phyloP scores from a whole-genome alignment of 2,113 vertebrate genomes.

The Nestor notabilis region DNA sequence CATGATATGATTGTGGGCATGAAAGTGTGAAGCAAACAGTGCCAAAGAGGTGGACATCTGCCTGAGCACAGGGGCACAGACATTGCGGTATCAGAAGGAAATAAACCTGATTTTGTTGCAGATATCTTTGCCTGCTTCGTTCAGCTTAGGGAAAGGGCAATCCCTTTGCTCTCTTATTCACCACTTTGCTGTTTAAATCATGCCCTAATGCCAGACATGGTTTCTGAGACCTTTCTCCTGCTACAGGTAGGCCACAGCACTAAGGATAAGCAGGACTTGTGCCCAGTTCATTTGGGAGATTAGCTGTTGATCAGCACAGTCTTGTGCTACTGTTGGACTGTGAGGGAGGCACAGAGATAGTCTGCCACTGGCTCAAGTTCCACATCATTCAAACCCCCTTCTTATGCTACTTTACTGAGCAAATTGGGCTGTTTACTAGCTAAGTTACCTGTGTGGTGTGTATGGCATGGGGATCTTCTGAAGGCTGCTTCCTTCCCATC shows the following conservation, averaged over 20 bases:
- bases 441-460: not conserved
- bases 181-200: not conserved
- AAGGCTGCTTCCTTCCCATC: not conserved
- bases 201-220: not conserved
- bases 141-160: not conserved
- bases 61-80: not conserved
- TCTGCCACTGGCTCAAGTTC: not conserved
- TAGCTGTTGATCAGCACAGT: not conserved
- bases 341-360: not conserved
- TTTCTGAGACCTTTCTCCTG: not conserved
- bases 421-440: not conserved
- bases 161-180: not conserved
- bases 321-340: not conserved
- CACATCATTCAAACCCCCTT: not conserved
- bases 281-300: not conserved
- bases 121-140: not conserved
- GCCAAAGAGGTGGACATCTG: not conserved
- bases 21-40: slow-evolving; percentile 20
- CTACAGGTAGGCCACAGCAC: not conserved
- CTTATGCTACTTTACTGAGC: not conserved
- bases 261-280: not conserved
- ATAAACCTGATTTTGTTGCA: not conserved
- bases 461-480: not conserved
- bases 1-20: slow-evolving; percentile 53
- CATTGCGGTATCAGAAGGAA: not conserved